phyloP scores from a whole-genome alignment of 2,888 invertebrate species.

The Lepas anatifera region DNA sequence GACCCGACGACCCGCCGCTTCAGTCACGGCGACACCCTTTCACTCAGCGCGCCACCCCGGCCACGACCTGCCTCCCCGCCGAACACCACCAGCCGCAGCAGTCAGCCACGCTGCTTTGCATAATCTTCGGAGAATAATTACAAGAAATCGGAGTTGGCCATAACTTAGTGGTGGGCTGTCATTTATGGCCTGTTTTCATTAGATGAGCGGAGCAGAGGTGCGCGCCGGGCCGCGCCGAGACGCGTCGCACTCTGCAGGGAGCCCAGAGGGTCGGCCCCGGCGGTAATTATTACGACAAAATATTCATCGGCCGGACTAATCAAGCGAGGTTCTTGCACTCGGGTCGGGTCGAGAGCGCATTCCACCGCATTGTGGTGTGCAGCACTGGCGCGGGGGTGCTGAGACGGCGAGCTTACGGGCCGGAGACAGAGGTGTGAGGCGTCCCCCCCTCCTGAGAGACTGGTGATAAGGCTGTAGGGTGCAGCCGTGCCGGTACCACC shows the following conservation, averaged over 20 bases:
- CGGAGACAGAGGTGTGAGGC: too few relatives aligned
- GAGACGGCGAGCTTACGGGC: too few relatives aligned
- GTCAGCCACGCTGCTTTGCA: not conserved
- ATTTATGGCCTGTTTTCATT: constrained; percentile 10
- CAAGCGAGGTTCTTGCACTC: constrained; percentile 11
- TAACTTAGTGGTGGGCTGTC: constrained; percentile 1
- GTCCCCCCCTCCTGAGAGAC: too few relatives aligned
- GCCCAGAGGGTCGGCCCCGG: not conserved
- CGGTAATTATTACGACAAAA: constrained; percentile 8
- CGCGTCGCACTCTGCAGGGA: not conserved
- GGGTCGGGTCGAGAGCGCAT: not conserved
- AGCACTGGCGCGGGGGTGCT: not conserved
- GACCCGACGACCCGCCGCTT: not conserved
- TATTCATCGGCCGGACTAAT: not conserved
- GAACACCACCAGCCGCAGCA: not conserved
- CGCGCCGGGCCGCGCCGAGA: not conserved
- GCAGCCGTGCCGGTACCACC: too few relatives aligned
- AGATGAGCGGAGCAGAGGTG: not conserved
- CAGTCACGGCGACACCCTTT: not conserved
- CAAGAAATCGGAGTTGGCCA: constrained; percentile 8
- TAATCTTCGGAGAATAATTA: constrained; percentile 10
- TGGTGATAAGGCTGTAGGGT: too few relatives aligned
- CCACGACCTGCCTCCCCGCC: not conserved
- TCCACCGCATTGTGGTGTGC: constrained; percentile 1
- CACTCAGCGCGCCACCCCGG: not conserved